Conservation (phyloP, 2,113 vertebrate genomes). For the Emydura subglobosa region DNA sequence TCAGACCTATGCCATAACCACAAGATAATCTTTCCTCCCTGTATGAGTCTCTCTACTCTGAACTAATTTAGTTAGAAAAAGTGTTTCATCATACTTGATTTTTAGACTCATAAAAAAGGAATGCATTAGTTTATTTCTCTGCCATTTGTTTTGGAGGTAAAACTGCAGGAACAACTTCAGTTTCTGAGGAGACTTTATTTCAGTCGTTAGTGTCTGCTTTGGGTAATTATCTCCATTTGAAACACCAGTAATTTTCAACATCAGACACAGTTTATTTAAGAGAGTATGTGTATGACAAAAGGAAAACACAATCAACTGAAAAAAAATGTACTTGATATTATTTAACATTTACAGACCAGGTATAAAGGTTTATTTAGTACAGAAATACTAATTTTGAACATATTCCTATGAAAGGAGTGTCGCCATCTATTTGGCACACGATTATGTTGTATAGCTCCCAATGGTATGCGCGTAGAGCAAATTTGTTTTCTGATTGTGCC, state of each 20-base stretch:
- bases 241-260: background rate
- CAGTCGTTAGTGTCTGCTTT: background rate
- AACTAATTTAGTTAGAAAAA: background rate
- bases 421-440: fast-evolving
- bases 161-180: background rate
- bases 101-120: background rate
- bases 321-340: background rate
- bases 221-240: background rate
- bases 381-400: background rate
- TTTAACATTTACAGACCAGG: background rate
- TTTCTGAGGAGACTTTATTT: background rate
- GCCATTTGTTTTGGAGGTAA: background rate
- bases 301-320: background rate
- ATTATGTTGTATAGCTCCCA: background rate
- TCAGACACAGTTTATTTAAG: constrained; percentile 27
- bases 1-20: background rate
- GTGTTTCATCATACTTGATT: background rate
- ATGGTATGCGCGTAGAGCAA: background rate
- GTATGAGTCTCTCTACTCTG: background rate
- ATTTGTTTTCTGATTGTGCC: background rate
- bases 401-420: background rate
- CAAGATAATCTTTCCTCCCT: background rate
- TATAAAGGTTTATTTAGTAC: fast-evolving
- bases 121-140: fast-evolving
- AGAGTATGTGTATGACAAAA: constrained; percentile 20